Conservation (phyloP, 2,888 invertebrate genomes). For the Oithona nana region DNA sequence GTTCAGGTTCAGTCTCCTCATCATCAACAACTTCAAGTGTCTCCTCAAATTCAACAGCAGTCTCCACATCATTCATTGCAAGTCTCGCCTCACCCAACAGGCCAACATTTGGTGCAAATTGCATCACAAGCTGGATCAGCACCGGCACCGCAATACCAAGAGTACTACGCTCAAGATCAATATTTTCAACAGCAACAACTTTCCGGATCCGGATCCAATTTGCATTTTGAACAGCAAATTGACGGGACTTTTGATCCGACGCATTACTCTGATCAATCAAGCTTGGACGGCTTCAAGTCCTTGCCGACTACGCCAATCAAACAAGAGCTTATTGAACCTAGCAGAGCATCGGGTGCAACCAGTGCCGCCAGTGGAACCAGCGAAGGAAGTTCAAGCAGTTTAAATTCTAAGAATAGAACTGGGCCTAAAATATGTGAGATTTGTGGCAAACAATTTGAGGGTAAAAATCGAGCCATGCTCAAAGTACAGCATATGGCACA, state of each 20-base stretch:
- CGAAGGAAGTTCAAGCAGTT: background rate
- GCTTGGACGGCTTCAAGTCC: slow-evolving; percentile 3
- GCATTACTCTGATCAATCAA: background rate
- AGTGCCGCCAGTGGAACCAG: background rate
- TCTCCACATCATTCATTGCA: background rate
- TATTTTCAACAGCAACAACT: background rate
- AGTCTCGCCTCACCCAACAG: background rate
- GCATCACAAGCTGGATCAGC: background rate
- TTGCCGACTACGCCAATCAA: slow-evolving; percentile 9
- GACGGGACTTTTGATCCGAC: slow-evolving; percentile 17
- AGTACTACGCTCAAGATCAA: background rate
- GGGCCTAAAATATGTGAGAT: slow-evolving; percentile 5
- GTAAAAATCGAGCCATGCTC: slow-evolving; percentile 15
- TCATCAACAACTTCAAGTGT: background rate
- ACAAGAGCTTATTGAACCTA: background rate
- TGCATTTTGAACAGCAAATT: slow-evolving; percentile 14
- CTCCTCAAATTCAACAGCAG: background rate
- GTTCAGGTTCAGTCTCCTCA: background rate
- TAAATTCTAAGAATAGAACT: background rate
- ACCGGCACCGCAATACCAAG: background rate
- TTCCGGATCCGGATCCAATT: too few relatives aligned
- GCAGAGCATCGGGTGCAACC: background rate
- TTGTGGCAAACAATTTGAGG: slow-evolving; percentile 15
- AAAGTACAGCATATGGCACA: slow-evolving; percentile 13
- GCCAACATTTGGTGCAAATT: background rate